Base-by-base conservation (phyloP, 2,797 vertebrate genomes). In the Sebastiscus albofasciatus region DNA sequence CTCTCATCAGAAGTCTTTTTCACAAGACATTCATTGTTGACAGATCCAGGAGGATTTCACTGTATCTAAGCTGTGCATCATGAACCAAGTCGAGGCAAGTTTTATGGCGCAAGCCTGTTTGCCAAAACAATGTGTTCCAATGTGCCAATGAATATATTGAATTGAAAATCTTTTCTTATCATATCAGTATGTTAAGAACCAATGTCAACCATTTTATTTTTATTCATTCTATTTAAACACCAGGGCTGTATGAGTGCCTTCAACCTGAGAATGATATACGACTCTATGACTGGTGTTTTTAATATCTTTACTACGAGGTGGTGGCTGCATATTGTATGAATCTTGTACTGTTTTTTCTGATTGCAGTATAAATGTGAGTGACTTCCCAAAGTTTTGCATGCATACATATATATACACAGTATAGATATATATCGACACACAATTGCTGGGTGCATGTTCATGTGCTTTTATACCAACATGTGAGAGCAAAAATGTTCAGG, bases 191-290 rank as follows among this genome's bases (percentile, higher is more conserved):
- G 26, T 65, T 52, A 60, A 68, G 36, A 76, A 85, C 14, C 55
- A 75, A 22, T 52, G 61, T 80, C 33, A 71, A 56, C 31, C 4
- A 14, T 70, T 80, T 75, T 67, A 52, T 68, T 82, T 82, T 60
- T 36, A 46, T 73, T 66, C 16, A 61, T 85, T 79, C 46, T 81
- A 49, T 75, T 67, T 66, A 49, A 83, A 85, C 34, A 84, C 78
- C 81, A 77, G 80, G 59, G 56, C 76, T 90, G 62, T 81, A 68
- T 11, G 87, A 92, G 93, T 95, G 94, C 94, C 94, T 95, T 95
- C 65, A 88, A 84, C 77, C 72, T 74, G 67, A 87, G 83, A 92
- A 87, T 90, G 76, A 89, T 82, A 76, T 65, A 39, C 6, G 20
- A 86, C 79, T 78, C 61, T 55, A 22, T 77, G 75, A 72, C 55